Base-by-base conservation (phyloP, 2,888 invertebrate genomes). In the Macaria liturata region DNA sequence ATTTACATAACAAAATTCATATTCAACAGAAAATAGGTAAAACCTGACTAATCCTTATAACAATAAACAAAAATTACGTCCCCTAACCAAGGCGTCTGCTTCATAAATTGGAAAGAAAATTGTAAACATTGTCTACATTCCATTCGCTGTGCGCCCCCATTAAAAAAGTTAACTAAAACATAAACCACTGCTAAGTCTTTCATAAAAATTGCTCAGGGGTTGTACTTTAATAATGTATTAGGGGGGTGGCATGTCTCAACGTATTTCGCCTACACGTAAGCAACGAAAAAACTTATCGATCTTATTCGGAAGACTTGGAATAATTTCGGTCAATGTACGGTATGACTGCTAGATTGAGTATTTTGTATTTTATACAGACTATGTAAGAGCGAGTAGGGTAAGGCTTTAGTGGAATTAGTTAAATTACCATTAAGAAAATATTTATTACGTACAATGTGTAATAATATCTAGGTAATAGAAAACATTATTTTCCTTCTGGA, bases 271-370 rank as follows among this genome's bases (percentile, higher is more conserved):
- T 55, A 34, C 20, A 48, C 60, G 53, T 57, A 46, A 59, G 52
- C 56, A 40, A 57, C 54, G 60, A 62, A 66, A 62, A 61, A 50
- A 9, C 20, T 49, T 62, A 62, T 64, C 59, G 64, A 64, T 64
- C 58, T 34, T 49, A 49, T 43, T 54, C 43, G 39, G 49, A 44
- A 40, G 34, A 49, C 56, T 43, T 57, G 45, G 43, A 51, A 43
- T 37, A 57, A 62, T 66, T 62, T 61, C 66, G 61, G 64, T 61
- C 64, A 57, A 50, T 48, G 62, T 62, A 60, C 62, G 9, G 42
- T 6, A n/a, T 3, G 32, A 30, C 30, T 34, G 32, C 9, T 46
- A 32, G 20, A 20, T 20, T 1, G 1, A 20, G 20, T 20, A 2
- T 20, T 20, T 20, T 20, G 20, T 20, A 20, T 20, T 20, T 20